Evolutionary conservation across 1,140 invertebrate genomes (phyloP), one percentile per base, ranked within the genome.

Genomic region (Bombus sibiricus): DNA sequence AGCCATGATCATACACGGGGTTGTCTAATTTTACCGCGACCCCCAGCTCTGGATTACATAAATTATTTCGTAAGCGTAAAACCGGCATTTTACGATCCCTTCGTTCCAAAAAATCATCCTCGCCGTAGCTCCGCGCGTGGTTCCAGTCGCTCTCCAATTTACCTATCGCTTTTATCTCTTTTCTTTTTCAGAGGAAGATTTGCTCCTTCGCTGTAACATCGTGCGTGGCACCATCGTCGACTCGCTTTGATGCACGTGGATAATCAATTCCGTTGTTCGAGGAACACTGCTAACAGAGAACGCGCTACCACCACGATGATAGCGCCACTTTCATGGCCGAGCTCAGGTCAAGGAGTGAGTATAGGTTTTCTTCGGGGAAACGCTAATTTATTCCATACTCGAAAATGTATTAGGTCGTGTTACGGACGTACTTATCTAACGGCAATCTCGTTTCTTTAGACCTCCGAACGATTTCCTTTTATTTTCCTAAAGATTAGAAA

Each of bases 11-110:
- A 37, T 53, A 39, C 53, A 59, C 74, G 37, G 78, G 69, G 77
- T 57, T 81, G 66, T 89, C 89, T 90, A 90, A 90, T 90, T 90
- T 90, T 90, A 90, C 18, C 86, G 18, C 79, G 69, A 90, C 78
- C 88, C 69, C 76, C 81, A 62, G 75, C 3, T 72, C 71, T 37
- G 86, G 47, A 68, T 90, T 90, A 90, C 78, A 90, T 85, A 90
- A 91, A 91, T 91, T 84, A 87, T 85, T 74, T 81, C 34, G 59
- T 76, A 80, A 59, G 81, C 89, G 77, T 91, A 85, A 91, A 91
- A 83, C 81, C 28, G 18, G 13, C n/a, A 47, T 72, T 89, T 91
- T 91, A 91, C 64, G 85, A 79, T 28, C 28, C n/a, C 22, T 15
- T 34, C 81, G 57, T 69, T 39, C 69, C 81, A 37, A 79, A 68